Conservation (phyloP, 2,797 vertebrate species). For the Fistularia tabacaria region DNA sequence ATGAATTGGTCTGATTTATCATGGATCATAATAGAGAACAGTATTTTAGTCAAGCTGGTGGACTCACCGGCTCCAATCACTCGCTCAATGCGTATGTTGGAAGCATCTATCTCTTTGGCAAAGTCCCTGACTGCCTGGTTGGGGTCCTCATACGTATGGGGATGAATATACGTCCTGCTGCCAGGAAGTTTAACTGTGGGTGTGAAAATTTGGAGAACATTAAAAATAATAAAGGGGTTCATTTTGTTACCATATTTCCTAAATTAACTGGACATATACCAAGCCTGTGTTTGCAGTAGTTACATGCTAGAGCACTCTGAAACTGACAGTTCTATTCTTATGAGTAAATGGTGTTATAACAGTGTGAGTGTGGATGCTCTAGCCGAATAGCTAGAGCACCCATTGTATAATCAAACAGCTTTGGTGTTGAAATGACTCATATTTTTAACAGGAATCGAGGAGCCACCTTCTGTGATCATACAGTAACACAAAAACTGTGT, state of each 20-base stretch:
- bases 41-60: not conserved
- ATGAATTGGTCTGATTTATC: too few species aligned
- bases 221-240: not conserved
- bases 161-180: slow-evolving; percentile 79
- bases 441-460: slow-evolving; percentile 49
- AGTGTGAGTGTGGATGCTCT: slow-evolving; percentile 19
- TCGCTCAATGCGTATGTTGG: slow-evolving; percentile 79
- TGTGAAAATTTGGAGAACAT: slow-evolving; percentile 7
- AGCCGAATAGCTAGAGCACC: slow-evolving; percentile 39
- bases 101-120: slow-evolving; percentile 82
- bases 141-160: slow-evolving; percentile 81
- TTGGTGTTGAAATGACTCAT: slow-evolving; percentile 50
- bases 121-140: slow-evolving; percentile 82
- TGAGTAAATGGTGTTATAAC: slow-evolving; percentile 2
- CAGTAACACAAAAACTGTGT: slow-evolving; percentile 29
- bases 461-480: slow-evolving; percentile 34
- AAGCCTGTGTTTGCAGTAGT: not conserved
- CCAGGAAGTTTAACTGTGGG: slow-evolving; percentile 78
- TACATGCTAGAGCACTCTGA: not conserved
- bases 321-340: not conserved
- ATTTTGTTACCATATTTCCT: not conserved
- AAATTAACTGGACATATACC: not conserved
- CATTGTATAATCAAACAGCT: slow-evolving; percentile 44
- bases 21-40: too few species aligned
- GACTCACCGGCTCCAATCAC: slow-evolving; percentile 80